Evolutionary conservation across 2,888 invertebrate species (phyloP).

Genomic region (Matsumyia berberina): DNA sequence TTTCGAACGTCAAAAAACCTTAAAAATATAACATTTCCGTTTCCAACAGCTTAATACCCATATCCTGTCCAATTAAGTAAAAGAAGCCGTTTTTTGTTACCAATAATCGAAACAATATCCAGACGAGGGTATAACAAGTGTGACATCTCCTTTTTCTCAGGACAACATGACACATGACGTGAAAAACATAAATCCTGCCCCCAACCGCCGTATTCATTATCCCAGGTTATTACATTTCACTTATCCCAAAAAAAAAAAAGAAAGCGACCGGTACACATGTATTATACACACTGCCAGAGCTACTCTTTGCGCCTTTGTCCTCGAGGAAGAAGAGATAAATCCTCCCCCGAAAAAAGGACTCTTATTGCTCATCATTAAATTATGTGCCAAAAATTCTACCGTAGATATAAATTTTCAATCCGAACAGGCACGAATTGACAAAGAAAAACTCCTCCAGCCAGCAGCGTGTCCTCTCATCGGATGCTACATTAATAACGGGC

Average conservation of each 20-base stretch:
- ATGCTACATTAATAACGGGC: conserved; percentile 64
- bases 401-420: conserved; percentile 68
- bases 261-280: background rate
- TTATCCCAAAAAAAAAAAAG: conserved; percentile 3
- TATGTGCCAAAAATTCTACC: conserved; percentile 65
- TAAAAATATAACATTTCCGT: no score
- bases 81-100: no score
- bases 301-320: background rate
- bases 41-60: no score
- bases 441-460: background rate
- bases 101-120: no score
- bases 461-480: conserved; percentile 27
- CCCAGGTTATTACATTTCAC: conserved; percentile 42
- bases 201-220: conserved; percentile 35
- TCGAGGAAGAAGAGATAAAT: background rate
- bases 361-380: conserved; percentile 60
- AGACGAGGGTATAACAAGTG: background rate
- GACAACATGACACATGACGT: conserved; percentile 23
- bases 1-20: no score
- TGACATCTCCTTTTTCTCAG: background rate
- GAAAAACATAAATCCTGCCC: background rate
- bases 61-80: no score
- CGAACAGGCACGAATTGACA: conserved; percentile 26
- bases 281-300: background rate
- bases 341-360: conserved; percentile 12